Evolutionary conservation across 2,888 invertebrate genomes (phyloP).

Genomic region (Erebia aethiops): DNA sequence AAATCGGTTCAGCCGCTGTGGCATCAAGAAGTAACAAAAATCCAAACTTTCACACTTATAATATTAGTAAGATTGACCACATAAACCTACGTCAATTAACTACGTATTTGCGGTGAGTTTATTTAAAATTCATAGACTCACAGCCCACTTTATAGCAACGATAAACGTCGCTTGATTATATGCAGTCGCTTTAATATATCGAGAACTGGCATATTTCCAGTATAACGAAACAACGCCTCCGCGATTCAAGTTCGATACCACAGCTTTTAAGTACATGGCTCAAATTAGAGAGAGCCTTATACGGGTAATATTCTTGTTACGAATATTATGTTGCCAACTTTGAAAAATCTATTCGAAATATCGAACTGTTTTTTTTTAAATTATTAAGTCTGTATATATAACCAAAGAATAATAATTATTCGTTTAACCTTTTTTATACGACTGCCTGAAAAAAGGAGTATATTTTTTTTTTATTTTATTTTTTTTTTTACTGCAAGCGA

Average conservation of each 20-base stretch:
- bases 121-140: conserved; percentile 7
- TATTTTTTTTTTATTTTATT: too few relatives aligned
- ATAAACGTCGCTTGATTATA: conserved; percentile 10
- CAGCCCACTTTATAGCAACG: neutral
- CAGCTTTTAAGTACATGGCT: neutral
- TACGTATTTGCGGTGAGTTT: conserved; percentile 1
- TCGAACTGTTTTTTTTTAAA: too few relatives aligned
- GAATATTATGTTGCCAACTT: too few relatives aligned
- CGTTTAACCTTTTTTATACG: too few relatives aligned
- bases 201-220: conserved; percentile 3
- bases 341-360: too few relatives aligned
- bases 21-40: too few relatives aligned
- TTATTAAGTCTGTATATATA: too few relatives aligned
- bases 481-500: too few relatives aligned
- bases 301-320: neutral
- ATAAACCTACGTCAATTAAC: neutral
- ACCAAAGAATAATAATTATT: too few relatives aligned
- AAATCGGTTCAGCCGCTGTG: too few relatives aligned
- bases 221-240: conserved; percentile 9
- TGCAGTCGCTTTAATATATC: conserved; percentile 14
- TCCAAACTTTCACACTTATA: neutral
- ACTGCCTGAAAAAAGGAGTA: too few relatives aligned
- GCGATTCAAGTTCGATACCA: neutral
- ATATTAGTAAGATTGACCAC: neutral
- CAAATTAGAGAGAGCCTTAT: neutral